Evolutionary conservation across 2,797 vertebrate genomes (phyloP).

Genomic region (Ibycter americanus): DNA sequence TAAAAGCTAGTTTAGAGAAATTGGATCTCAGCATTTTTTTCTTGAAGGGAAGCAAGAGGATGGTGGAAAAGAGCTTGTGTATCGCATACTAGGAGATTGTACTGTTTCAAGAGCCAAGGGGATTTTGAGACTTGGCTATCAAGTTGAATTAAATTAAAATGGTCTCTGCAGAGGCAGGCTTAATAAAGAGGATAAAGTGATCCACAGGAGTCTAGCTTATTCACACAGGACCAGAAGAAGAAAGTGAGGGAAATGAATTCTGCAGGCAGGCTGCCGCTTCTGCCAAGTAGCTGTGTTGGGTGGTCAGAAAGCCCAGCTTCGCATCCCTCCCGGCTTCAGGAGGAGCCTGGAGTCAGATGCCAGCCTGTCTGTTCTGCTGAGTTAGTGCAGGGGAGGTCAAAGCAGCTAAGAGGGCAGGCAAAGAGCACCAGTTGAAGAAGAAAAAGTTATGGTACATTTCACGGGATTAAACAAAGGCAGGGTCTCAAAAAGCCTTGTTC

Average conservation of each 20-base stretch:
- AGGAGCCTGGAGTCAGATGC: not conserved
- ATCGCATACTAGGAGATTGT: not conserved
- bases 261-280: not conserved
- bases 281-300: not conserved
- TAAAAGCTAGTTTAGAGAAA: conserved; percentile 12
- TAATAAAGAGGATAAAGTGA: conserved; percentile 29
- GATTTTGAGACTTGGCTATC: conserved; percentile 41
- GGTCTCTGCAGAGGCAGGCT: conserved; percentile 30
- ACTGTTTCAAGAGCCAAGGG: conserved; percentile 33
- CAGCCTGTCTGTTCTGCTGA: not conserved
- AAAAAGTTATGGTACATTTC: not conserved
- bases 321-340: not conserved
- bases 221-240: not conserved
- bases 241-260: not conserved
- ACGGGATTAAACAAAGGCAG: not conserved
- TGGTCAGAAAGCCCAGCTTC: not conserved
- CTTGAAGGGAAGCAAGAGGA: not conserved
- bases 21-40: not conserved
- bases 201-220: not conserved
- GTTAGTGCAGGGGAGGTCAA: not conserved
- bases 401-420: not conserved
- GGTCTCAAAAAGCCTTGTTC: not conserved
- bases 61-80: not conserved
- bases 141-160: conserved; percentile 52
- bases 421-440: not conserved